phyloP scores from a whole-genome alignment of 2,888 invertebrate genomes.

The Periphyllus acericola region DNA sequence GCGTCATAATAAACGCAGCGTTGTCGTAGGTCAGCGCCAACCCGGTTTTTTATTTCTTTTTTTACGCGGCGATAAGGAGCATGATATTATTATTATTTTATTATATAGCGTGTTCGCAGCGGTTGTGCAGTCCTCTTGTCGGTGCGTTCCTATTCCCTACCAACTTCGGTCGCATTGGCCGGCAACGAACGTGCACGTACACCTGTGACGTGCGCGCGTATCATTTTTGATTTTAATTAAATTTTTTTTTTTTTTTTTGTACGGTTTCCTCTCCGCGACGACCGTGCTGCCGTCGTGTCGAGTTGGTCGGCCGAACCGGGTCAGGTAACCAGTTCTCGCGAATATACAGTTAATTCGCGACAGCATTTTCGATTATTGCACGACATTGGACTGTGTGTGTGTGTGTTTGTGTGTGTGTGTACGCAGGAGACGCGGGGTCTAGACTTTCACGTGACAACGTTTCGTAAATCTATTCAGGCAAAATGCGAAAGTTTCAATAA shows the following conservation, averaged over 20 bases:
- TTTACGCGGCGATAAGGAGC: background rate
- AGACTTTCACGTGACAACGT: conserved; percentile 48
- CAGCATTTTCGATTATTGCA: conserved; percentile 27
- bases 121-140: too few species aligned
- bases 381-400: background rate
- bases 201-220: too few species aligned
- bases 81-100: too few species aligned
- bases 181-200: background rate
- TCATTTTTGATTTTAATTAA: too few species aligned
- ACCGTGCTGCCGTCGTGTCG: background rate
- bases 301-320: conserved; percentile 18
- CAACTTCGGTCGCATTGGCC: background rate
- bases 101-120: too few species aligned
- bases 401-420: too few species aligned
- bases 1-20: conserved; percentile 2
- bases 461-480: conserved; percentile 12
- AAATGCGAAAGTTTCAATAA: conserved; percentile 35
- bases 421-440: conserved; percentile 3
- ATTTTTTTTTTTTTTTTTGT: background rate
- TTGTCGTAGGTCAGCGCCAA: conserved; percentile 41
- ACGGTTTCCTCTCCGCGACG: conserved; percentile 36
- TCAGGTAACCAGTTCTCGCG: conserved; percentile 45
- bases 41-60: too few species aligned
- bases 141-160: background rate
- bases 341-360: conserved; percentile 32